Conservation (phyloP, 1,140 invertebrate genomes). For the Lordiphosa clarofinis region DNA sequence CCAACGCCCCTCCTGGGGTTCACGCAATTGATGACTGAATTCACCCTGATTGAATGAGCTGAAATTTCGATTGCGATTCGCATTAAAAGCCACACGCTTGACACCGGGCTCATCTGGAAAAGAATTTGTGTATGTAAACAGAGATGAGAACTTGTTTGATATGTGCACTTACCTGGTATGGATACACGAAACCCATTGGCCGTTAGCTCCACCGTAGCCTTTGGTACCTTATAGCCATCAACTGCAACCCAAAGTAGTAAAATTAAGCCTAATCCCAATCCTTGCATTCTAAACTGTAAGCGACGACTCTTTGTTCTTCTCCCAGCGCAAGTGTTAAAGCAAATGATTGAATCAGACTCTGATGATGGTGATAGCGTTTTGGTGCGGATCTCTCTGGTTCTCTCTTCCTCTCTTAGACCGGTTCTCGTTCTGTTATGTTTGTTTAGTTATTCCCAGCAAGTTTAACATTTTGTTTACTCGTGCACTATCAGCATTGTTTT, state of each 20-base stretch:
- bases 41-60: slow-evolving; percentile 58
- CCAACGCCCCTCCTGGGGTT: slow-evolving; percentile 45
- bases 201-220: slow-evolving; percentile 41
- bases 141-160: background rate
- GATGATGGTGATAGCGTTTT: slow-evolving; percentile 1
- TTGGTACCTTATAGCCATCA: slow-evolving; percentile 46
- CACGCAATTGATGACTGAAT: slow-evolving; percentile 31
- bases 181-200: slow-evolving; percentile 57
- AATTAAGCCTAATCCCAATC: slow-evolving; percentile 3
- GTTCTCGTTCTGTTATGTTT: slow-evolving; percentile 21
- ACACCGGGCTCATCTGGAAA: slow-evolving; percentile 57
- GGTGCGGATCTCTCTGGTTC: slow-evolving; percentile 1
- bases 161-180: slow-evolving; percentile 52
- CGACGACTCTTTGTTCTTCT: background rate
- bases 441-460: slow-evolving; percentile 12
- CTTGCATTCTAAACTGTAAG: slow-evolving; percentile 10
- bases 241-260: slow-evolving; percentile 4
- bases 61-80: slow-evolving; percentile 68
- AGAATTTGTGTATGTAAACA: background rate
- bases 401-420: slow-evolving; percentile 9
- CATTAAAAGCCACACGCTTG: slow-evolving; percentile 65
- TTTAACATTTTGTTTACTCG: no score
- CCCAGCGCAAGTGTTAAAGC: slow-evolving; percentile 12
- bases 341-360: slow-evolving; percentile 25
- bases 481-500: no score